Evolutionary conservation across 2,113 vertebrate genomes (phyloP).

Genomic region (Nycticorax nycticorax): DNA sequence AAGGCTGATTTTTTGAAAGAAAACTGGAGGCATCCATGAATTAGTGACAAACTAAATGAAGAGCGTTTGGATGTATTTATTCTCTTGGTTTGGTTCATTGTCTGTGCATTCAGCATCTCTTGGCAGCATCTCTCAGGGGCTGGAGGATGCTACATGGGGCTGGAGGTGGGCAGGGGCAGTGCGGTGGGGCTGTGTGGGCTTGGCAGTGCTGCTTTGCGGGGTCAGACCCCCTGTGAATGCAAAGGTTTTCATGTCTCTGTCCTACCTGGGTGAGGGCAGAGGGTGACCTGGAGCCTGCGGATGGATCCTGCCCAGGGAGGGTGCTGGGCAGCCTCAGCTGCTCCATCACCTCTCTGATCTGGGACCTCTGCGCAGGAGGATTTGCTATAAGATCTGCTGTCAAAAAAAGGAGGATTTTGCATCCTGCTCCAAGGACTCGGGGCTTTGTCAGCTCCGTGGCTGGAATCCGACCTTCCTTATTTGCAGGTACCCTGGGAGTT

Average conservation of each 20-base stretch:
- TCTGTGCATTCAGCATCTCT: not conserved
- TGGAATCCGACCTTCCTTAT: not conserved
- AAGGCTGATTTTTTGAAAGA: not conserved
- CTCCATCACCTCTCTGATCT: not conserved
- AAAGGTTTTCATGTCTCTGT: not conserved
- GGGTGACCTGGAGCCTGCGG: rapidly evolving
- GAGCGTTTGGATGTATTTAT: not conserved
- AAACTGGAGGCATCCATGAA: not conserved
- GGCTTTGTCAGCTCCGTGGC: not conserved
- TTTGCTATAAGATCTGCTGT: not conserved
- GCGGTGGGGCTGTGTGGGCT: rapidly evolving
- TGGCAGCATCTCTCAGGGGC: not conserved
- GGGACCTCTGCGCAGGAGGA: not conserved
- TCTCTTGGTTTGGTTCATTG: not conserved
- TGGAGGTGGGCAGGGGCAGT: not conserved
- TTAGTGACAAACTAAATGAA: not conserved
- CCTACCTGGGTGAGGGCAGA: not conserved
- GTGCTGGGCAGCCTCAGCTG: not conserved
- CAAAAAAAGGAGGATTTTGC: not conserved
- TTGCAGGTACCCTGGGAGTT: not conserved
- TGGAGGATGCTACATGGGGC: not conserved
- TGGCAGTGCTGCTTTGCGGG: not conserved
- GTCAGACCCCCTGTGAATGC: not conserved
- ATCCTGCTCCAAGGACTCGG: not conserved
- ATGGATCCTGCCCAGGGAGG: rapidly evolving